Evolutionary conservation across 2,797 vertebrate genomes (phyloP).

Genomic region (Pseudotriccus pelzelni): DNA sequence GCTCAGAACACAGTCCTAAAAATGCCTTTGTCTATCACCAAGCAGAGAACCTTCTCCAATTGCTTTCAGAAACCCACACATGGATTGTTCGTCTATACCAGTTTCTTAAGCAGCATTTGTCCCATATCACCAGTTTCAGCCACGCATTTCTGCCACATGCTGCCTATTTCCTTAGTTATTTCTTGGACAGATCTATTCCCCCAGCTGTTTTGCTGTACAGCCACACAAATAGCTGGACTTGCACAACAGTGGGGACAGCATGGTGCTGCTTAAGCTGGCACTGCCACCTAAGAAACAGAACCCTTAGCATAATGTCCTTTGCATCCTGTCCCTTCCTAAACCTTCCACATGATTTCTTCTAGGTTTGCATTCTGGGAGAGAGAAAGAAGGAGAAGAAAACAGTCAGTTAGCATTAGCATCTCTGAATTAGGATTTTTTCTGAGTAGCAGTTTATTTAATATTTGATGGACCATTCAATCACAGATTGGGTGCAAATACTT

Average conservation of each 20-base stretch:
- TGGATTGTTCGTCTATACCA: background rate
- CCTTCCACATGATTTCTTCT: background rate
- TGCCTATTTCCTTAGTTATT: background rate
- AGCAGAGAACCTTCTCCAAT: background rate
- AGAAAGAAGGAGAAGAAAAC: background rate
- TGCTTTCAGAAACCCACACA: background rate
- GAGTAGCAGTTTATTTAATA: background rate
- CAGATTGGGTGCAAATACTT: background rate
- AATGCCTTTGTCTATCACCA: conserved; percentile 31
- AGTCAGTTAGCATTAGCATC: background rate
- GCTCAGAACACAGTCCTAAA: conserved; percentile 17
- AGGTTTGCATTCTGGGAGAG: background rate
- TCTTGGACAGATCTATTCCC: background rate
- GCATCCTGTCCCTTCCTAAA: background rate
- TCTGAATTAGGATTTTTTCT: background rate
- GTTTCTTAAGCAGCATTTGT: conserved; percentile 2
- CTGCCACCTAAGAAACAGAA: background rate
- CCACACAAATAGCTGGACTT: background rate
- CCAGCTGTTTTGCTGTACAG: background rate
- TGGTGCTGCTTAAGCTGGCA: background rate
- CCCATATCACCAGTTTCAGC: background rate
- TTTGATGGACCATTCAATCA: background rate
- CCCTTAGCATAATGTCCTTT: background rate
- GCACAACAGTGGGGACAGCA: background rate
- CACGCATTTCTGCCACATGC: background rate